A percentile compares a stretch with the other conserved stretches of the same genome.
phyloP scores from a whole-genome alignment of 2,797 vertebrate genomes.

The Tapirus indicus region DNA sequence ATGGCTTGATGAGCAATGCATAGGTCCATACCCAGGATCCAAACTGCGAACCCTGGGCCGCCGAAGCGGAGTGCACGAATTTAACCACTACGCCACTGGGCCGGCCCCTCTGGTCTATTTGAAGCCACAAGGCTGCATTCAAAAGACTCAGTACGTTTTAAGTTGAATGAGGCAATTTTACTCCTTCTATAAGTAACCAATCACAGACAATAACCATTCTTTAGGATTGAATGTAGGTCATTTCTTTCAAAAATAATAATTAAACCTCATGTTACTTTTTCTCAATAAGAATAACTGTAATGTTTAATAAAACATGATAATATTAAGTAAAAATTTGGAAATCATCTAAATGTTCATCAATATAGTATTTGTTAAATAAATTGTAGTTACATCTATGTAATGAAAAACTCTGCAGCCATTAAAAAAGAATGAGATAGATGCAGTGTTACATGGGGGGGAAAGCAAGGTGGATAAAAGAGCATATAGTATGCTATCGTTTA shows the following conservation, averaged over 20 bases:
- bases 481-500: not conserved
- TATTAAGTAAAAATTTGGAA: constrained; percentile 11
- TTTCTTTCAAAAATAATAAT: constrained; percentile 46
- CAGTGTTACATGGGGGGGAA: not conserved
- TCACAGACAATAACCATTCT: constrained; percentile 14
- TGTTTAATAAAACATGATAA: not conserved
- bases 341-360: constrained; percentile 18
- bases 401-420: constrained; percentile 15
- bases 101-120: not conserved
- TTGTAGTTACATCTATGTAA: not conserved
- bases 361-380: not conserved
- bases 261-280: constrained; percentile 7
- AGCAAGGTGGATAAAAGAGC: not conserved
- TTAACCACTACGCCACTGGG: no score
- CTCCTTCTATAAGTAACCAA: not conserved
- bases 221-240: not conserved
- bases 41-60: no score
- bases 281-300: not conserved
- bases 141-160: constrained; percentile 25
- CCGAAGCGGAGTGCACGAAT: no score
- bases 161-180: not conserved
- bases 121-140: not conserved
- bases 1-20: no score
- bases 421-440: not conserved
- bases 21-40: no score